Evolutionary conservation across 2,797 vertebrate species (phyloP).

Genomic region (Coluber constrictor): DNA sequence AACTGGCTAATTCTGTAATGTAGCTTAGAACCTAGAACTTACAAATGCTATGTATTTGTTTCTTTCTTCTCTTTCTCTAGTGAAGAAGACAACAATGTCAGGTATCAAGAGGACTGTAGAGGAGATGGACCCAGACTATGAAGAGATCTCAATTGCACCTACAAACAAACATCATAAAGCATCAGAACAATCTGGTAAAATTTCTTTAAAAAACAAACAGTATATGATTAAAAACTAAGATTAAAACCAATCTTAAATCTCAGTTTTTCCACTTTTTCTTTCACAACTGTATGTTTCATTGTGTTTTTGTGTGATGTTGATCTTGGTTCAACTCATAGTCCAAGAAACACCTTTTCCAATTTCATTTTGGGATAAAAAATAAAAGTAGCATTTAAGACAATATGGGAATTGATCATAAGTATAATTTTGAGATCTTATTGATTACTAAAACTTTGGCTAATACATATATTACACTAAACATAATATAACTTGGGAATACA

Average conservation of each 20-base stretch:
- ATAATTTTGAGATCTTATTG: neutral
- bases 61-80: constrained; percentile 33
- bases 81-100: constrained; percentile 77
- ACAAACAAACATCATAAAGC: constrained; percentile 89
- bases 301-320: neutral
- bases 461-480: neutral
- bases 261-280: neutral
- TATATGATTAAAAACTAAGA: neutral
- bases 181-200: constrained; percentile 86
- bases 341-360: neutral
- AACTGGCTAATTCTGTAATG: neutral
- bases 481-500: neutral
- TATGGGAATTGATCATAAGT: neutral
- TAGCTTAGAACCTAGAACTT: neutral
- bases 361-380: neutral
- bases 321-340: neutral
- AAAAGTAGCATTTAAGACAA: neutral
- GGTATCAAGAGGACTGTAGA: constrained; percentile 93
- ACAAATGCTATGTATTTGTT: neutral
- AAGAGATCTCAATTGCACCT: constrained; percentile 83
- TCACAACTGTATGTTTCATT: neutral
- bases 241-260: neutral
- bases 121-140: constrained; percentile 94
- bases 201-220: neutral
- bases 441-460: neutral